These are phyloP conservation scores for Mus spretus DNA, from an alignment of 2,797 vertebrate genomes.

Conservation along the genomic window DNA sequence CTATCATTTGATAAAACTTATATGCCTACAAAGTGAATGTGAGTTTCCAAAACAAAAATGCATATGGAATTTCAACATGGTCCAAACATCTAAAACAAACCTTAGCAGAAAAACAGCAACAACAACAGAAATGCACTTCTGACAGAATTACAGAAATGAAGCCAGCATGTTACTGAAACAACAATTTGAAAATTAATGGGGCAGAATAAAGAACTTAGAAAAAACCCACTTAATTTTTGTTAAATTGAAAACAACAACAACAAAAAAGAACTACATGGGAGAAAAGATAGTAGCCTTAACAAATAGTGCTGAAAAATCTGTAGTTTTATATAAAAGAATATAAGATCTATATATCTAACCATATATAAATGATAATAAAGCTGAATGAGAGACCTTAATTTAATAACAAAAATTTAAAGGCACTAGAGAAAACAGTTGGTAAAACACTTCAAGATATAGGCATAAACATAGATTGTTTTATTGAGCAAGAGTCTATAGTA, in stretches of 20 bases:
- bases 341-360: neutral
- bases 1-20: neutral
- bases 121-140: no score
- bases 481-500: neutral
- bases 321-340: neutral
- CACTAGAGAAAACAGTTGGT: neutral
- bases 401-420: neutral
- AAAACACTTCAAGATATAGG: neutral
- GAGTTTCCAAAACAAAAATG: neutral
- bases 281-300: neutral
- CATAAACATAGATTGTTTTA: neutral
- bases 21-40: neutral
- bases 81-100: neutral
- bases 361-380: neutral
- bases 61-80: neutral
- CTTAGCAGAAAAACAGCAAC: neutral
- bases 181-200: neutral
- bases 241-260: neutral
- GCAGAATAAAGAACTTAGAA: neutral
- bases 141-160: neutral
- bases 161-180: neutral
- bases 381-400: neutral
- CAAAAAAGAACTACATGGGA: neutral
- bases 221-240: neutral
- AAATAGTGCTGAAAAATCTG: neutral